Evolutionary conservation across 2,113 vertebrate genomes (phyloP).

Genomic region (Oreochromis niloticus): DNA sequence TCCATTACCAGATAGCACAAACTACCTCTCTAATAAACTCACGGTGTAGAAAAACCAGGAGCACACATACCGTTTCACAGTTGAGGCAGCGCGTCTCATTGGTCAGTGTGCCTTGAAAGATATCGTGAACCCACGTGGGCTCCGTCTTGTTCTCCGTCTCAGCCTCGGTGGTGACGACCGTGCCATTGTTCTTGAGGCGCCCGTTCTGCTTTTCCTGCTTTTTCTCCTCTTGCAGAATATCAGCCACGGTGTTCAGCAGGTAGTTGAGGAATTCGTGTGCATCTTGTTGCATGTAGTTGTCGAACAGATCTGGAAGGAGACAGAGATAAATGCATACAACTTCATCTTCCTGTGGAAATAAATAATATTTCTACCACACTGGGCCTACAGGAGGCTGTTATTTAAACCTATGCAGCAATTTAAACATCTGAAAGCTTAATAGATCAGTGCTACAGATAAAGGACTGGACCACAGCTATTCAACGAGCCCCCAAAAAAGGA

Average conservation of each 20-base stretch:
- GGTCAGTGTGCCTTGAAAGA: slow-evolving; percentile 98
- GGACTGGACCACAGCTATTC: neutral
- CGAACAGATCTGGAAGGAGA: slow-evolving; percentile 85
- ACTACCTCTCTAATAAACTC: neutral
- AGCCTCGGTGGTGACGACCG: slow-evolving; percentile 76
- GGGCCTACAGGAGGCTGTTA: neutral
- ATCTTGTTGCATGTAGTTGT: slow-evolving; percentile 99
- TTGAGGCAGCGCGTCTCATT: slow-evolving; percentile 98
- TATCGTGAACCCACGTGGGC: slow-evolving; percentile 96
- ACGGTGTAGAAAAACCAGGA: neutral
- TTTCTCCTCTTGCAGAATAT: slow-evolving; percentile 97
- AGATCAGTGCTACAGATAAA: neutral
- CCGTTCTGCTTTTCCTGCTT: slow-evolving; percentile 96
- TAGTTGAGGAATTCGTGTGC: slow-evolving; percentile 98
- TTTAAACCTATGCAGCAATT: neutral
- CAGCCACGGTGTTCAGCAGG: slow-evolving; percentile 94
- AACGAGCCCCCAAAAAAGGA: neutral
- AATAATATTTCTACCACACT: neutral
- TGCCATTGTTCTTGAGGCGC: slow-evolving; percentile 89
- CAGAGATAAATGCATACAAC: neutral
- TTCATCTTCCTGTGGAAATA: neutral
- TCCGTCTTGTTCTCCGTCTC: slow-evolving; percentile 84
- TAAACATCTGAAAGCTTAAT: neutral
- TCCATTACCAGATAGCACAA: neutral
- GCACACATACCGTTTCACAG: slow-evolving; percentile 91